phyloP scores from a whole-genome alignment of 2,797 vertebrate genomes.

The Champsocephalus esox region DNA sequence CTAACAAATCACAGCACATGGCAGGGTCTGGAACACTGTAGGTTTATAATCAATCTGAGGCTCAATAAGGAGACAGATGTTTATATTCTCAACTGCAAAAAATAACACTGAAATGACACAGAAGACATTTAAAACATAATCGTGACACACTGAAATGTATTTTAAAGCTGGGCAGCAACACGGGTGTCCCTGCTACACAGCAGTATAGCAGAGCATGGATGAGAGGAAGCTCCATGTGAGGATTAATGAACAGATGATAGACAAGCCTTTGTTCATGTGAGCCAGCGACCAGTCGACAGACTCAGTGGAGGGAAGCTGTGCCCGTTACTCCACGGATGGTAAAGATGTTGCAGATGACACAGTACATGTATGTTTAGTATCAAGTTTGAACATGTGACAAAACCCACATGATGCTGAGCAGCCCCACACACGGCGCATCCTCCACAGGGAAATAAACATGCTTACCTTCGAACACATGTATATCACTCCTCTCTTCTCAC shows the following conservation, averaged over 20 bases:
- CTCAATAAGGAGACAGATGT: background rate
- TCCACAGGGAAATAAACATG: background rate
- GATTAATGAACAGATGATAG: constrained; percentile 20
- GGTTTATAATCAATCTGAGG: background rate
- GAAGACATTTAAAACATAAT: background rate
- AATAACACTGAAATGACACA: too few species aligned
- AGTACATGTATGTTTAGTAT: background rate
- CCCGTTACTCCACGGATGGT: background rate
- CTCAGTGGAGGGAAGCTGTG: too few species aligned
- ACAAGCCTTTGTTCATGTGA: background rate
- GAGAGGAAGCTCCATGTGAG: constrained; percentile 11
- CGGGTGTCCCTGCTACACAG: background rate
- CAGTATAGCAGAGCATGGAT: constrained; percentile 13
- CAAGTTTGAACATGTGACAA: background rate
- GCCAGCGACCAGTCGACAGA: background rate
- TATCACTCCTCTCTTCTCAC: background rate
- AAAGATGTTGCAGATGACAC: background rate
- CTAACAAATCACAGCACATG: constrained; percentile 2
- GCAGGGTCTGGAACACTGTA: background rate
- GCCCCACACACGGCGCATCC: constrained; percentile 1
- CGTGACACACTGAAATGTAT: too few species aligned
- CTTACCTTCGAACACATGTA: constrained; percentile 25
- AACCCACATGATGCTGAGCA: constrained; percentile 31
- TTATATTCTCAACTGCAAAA: background rate
- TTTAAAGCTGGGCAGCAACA: background rate